Evolutionary conservation across 1,140 invertebrate genomes (phyloP), one percentile per base, ranked within the genome.

Genomic region (Pseudoatta argentina): DNA sequence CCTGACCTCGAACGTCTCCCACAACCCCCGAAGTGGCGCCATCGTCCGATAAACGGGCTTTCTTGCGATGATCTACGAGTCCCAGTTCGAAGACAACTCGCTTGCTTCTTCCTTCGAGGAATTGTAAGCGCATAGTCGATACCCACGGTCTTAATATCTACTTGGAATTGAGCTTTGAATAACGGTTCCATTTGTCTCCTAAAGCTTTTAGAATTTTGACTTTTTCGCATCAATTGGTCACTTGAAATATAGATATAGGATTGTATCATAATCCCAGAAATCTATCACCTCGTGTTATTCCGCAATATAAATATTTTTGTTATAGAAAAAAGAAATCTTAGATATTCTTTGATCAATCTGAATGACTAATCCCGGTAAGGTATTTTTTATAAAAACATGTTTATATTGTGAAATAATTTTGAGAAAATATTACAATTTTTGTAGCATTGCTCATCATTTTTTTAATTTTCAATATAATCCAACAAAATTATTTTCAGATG

Each of bases 1-100:
- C 16, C 61, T 67, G 30, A 78, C 44, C 82, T 76, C 82, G 44
- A 85, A 77, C n/a, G 71, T 76, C 81, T 75, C 88, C 86, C 89
- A 86, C 87, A 86, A 75, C 85, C 85, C 90, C 88, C 87, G 88
- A 85, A 89, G 89, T 85, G 91, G 89, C 91, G 91, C 92, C 92
- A 91, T 89, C 86, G 88, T 88, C 88, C 89, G 88, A 86, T 88
- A 91, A 89, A 91, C 91, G 91, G 89, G 72, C 82, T 77, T 78
- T 44, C 75, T 66, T 16, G 59, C 82, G 72, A 85, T 85, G 72
- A 77, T 85, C 82, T 78, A 85, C 82, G 72, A 83, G 79, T 75
- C 79, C 69, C 69, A 83, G 69, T 83, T 83, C 57, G 69, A 83
- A 83, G 79, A 83, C 79, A 75, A 73, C 69, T 83, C 79, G 79